A percentile compares a stretch with the other conserved stretches of the same genome.
phyloP scores from a whole-genome alignment of 1,140 invertebrate species.

The Diachasmimorpha longicaudata region DNA sequence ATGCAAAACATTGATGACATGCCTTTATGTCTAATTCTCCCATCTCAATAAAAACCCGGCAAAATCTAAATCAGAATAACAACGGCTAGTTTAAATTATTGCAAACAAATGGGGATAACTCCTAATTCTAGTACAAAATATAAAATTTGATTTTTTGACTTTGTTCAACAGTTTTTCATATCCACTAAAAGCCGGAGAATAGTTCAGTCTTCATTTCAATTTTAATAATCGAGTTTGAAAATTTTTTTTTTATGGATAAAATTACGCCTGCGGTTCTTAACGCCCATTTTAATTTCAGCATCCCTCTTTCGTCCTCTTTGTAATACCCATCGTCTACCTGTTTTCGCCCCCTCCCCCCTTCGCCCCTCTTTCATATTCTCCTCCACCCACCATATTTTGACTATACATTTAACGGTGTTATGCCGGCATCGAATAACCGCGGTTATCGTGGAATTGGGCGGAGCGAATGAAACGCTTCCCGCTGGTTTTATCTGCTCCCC shows the following conservation, averaged over 20 bases:
- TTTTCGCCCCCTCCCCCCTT: constrained; percentile 9
- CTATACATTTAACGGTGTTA: constrained; percentile 5
- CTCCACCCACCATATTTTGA: neutral
- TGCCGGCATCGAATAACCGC: constrained; percentile 19
- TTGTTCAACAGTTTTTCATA: too few species aligned
- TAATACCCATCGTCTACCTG: constrained; percentile 14
- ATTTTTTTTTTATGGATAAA: constrained; percentile 2
- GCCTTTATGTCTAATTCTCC: too few species aligned
- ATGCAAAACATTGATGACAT: too few species aligned
- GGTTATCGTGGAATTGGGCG: constrained; percentile 30
- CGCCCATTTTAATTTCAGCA: constrained; percentile 19
- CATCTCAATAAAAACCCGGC: too few species aligned
- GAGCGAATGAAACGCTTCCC: constrained; percentile 19
- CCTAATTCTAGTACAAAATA: too few species aligned
- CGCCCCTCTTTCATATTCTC: neutral
- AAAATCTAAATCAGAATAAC: too few species aligned
- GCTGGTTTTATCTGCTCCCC: neutral
- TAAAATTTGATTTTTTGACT: too few species aligned
- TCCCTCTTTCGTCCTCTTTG: constrained; percentile 29
- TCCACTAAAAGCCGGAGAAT: too few species aligned
- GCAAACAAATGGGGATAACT: too few species aligned
- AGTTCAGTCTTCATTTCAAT: neutral
- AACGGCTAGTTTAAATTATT: too few species aligned
- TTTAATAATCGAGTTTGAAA: neutral
- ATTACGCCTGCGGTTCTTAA: constrained; percentile 20